Evolutionary conservation across 2,888 invertebrate genomes (phyloP), one percentile per base, ranked within the genome.

Genomic region (Invenusta paracnida): DNA sequence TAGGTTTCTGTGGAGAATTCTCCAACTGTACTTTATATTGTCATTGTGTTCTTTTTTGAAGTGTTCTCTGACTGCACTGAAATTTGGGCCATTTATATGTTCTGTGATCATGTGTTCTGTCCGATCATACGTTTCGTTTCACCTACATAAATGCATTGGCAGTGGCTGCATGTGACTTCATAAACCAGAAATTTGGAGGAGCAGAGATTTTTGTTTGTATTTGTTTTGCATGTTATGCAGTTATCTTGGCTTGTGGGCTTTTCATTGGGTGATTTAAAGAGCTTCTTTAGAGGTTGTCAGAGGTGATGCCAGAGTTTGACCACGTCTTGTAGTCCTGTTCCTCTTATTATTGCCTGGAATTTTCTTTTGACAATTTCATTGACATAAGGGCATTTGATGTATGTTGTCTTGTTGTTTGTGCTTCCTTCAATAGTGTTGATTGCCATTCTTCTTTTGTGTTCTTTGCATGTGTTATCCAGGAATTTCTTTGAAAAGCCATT

Each of bases 401-500:
- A 73, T 5, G 27, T 73, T 48, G 48, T 48, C 11, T 48, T 48
- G 48, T 13, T 73, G 27, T 73, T 73, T 2, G 17, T 25, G 23
- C 73, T 73, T 13, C 27, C 23, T n/a, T 23, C 73, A 23, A 23
- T 5, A 73, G 11, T 48, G 48, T 48, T 73, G 73, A 73, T 73
- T 23, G 2, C 23, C 11, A 5, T 73, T 73, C 73, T 73, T 73
- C 73, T 73, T 73, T 25, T 73, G 73, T 13, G 23, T 23, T 23
- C 2, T 23, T 73, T 73, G 25, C 17, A 23, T 73, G 73, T 23
- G 17, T 73, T 23, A 25, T 73, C 73, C 27, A 73, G 27, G 73
- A 73, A 73, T 25, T 73, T 73, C 73, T 73, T 73, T 23, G 73
- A 23, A 73, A 23, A 73, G 27, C 73, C 73, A 73, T 73, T 73